Evolutionary conservation across 2,113 vertebrate genomes (phyloP).

Genomic region (Protomyctophum bolini): DNA sequence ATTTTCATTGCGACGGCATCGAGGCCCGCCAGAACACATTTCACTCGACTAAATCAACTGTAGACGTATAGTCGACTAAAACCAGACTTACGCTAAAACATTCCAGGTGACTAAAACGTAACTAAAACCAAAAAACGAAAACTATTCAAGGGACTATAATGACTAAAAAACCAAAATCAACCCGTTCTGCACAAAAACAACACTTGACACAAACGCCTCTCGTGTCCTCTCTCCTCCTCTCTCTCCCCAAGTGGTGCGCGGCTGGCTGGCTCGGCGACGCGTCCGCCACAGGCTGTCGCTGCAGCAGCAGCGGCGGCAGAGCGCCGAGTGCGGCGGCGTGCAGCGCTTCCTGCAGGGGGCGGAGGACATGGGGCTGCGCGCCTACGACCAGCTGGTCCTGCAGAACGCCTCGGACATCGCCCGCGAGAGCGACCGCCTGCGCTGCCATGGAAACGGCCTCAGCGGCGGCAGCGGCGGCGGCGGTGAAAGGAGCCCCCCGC

Average conservation of each 20-base stretch:
- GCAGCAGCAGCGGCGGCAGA: conserved; percentile 64
- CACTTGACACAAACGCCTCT: too few relatives aligned
- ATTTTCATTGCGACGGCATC: too few relatives aligned
- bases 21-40: too few relatives aligned
- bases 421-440: conserved; percentile 87
- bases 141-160: too few relatives aligned
- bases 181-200: too few relatives aligned
- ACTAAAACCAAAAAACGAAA: too few relatives aligned
- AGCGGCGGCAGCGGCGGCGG: conserved; percentile 42
- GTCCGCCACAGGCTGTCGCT: conserved; percentile 75
- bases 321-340: conserved; percentile 78
- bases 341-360: conserved; percentile 88
- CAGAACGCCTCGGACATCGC: conserved; percentile 94
- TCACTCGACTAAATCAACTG: too few relatives aligned
- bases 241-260: conserved; percentile 81
- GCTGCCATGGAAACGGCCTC: conserved; percentile 73
- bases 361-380: conserved; percentile 87
- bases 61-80: too few relatives aligned
- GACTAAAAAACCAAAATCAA: too few relatives aligned
- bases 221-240: neutral
- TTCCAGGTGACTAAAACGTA: too few relatives aligned
- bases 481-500: conserved; percentile 67
- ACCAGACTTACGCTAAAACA: too few relatives aligned
- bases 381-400: conserved; percentile 89
- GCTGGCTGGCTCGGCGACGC: conserved; percentile 87